Base-by-base conservation (phyloP, 2,113 vertebrate species). In the Fregata magnificens region DNA sequence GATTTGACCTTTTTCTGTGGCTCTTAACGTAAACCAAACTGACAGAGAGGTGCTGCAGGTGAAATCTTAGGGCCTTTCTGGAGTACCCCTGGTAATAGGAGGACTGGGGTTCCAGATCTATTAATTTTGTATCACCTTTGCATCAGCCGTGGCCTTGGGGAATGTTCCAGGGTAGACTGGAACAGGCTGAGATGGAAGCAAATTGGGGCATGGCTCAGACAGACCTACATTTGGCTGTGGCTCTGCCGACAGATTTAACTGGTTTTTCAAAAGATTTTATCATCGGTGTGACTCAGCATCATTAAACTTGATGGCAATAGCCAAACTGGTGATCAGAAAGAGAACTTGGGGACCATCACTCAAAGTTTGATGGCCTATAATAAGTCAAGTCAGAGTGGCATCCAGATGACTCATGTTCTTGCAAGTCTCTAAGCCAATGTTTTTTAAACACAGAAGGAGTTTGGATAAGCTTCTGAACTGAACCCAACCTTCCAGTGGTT, bases 321-420 rank as follows among this genome's bases (percentile, higher is more conserved):
- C 82, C 82, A 94, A 93, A 87, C 50, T 50, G 89, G 82, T 96
- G 95, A 95, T 94, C 94, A 97, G 93, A 89, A 97, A 50, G 73
- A 87, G 94, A 58, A 80, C 49, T 26, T 73, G 91, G 55, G 81
- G 79, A 80, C 78, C 91, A 95, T 97, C 91, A 80, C 86, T 95
- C 84, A 87, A 62, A 77, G 74, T 45, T 0, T 84, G 91, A 96
- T 93, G 73, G 78, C 45, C 81, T 91, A 3, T 91, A 84, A 91
- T 94, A 92, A 95, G 84, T 89, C 91, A 92, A 95, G 84, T 89
- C 91, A 90, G 53, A 86, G 84, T 58, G 90, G 66, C 83, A 85
- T 91, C 28, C 79, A 88, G 82, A 83, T 90, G 94, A 96, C 91
- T 97, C 93, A 90, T 82, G 71, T 90, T 74, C 89, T 73, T 90